Evolutionary conservation across 2,888 invertebrate genomes (phyloP), one percentile per base, ranked within the genome.

Genomic region (Salpingus planirostris): DNA sequence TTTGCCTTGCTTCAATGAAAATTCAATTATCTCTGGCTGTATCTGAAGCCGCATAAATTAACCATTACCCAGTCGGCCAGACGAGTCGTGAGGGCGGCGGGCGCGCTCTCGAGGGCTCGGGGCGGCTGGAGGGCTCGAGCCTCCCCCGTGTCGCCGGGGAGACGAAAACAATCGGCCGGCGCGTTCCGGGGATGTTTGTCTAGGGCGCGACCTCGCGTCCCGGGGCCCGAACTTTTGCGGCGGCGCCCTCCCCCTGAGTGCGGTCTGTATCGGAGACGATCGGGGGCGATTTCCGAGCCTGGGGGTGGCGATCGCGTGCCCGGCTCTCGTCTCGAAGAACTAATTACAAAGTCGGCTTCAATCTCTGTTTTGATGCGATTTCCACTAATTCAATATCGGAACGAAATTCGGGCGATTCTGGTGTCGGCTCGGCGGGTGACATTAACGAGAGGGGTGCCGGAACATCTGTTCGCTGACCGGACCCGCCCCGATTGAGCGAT

Each of bases 231-330:
- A n/a, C n/a, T n/a, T n/a, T n/a, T n/a, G n/a, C n/a, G n/a, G n/a
- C n/a, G n/a, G n/a, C n/a, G n/a, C n/a, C n/a, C n/a, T n/a, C n/a
- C n/a, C n/a, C n/a, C n/a, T n/a, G n/a, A n/a, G n/a, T n/a, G n/a
- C n/a, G n/a, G n/a, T n/a, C n/a, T n/a, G n/a, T n/a, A n/a, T n/a
- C n/a, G n/a, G n/a, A n/a, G n/a, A n/a, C n/a, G n/a, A n/a, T n/a
- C n/a, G n/a, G n/a, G n/a, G n/a, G n/a, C n/a, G n/a, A n/a, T n/a
- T n/a, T n/a, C n/a, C n/a, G n/a, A n/a, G n/a, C n/a, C n/a, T n/a
- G n/a, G n/a, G n/a, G n/a, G n/a, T n/a, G n/a, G 59, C 57, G 54
- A 60, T 60, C 55, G 59, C 60, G 59, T 60, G 60, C 44, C 41
- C 40, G 43, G 38, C 40, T 46, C 54, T 54, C 56, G 54, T 58